These are phyloP conservation scores for Chloropsis cyanopogon DNA, from an alignment of 2,113 vertebrate genomes.

Conservation along the genomic window DNA sequence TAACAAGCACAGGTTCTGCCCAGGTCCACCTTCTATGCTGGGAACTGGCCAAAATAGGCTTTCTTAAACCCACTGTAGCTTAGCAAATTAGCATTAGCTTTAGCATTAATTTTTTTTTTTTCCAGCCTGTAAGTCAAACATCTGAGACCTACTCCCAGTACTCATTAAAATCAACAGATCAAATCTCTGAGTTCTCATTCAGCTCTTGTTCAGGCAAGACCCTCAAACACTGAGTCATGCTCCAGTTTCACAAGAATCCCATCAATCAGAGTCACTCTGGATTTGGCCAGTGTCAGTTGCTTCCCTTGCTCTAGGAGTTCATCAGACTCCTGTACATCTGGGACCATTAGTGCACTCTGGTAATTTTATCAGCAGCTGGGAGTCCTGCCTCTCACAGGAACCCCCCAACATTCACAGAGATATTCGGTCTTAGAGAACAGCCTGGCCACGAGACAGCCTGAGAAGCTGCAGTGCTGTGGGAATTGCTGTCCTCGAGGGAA, in stretches of 20 bases:
- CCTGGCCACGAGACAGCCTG: not conserved
- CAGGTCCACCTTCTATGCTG: not conserved
- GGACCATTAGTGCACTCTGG: not conserved
- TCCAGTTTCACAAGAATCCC: not conserved
- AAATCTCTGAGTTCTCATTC: not conserved
- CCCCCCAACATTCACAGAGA: not conserved
- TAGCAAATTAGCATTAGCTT: not conserved
- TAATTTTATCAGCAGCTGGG: not conserved
- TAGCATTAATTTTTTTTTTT: not conserved
- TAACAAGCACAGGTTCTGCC: not conserved
- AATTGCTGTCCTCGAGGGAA: not conserved
- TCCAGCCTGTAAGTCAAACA: not conserved
- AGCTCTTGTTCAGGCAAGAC: not conserved
- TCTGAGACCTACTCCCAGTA: not conserved
- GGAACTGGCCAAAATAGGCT: not conserved
- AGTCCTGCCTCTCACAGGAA: not conserved
- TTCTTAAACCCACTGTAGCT: not conserved
- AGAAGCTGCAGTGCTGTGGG: not conserved
- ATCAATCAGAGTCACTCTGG: not conserved
- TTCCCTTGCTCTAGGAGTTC: not conserved
- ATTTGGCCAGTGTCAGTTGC: not conserved
- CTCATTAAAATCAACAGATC: not conserved
- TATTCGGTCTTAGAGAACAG: not conserved
- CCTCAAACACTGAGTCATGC: not conserved
- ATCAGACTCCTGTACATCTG: not conserved